Evolutionary conservation across 2,113 vertebrate genomes (phyloP).

Genomic region (Columbina picui): DNA sequence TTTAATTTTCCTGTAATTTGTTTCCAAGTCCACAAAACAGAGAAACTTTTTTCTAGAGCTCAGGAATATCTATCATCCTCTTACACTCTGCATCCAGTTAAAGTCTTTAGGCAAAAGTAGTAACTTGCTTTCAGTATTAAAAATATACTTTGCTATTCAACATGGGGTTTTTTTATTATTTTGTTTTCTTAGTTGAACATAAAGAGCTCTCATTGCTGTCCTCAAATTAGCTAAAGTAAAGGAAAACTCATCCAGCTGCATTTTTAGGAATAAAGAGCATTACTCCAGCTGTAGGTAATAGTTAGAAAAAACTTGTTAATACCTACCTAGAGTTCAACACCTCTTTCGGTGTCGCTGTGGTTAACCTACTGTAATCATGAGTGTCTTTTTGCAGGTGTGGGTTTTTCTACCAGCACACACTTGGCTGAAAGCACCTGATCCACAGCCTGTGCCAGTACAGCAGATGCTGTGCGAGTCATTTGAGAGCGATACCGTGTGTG

Average conservation of each 20-base stretch:
- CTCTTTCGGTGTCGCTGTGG: neutral
- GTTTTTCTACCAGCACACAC: neutral
- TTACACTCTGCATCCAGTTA: neutral
- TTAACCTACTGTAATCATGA: neutral
- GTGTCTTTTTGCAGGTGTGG: neutral
- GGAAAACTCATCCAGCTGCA: neutral
- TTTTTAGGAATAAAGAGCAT: neutral
- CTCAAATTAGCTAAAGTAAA: neutral
- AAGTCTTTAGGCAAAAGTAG: neutral
- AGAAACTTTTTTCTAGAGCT: neutral
- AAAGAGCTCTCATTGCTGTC: neutral
- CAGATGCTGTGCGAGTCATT: constrained; percentile 24
- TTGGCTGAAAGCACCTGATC: constrained; percentile 48
- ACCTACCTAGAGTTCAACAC: neutral
- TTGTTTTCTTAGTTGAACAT: neutral
- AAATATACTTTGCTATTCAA: neutral
- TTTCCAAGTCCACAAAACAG: neutral
- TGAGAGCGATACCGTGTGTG: neutral
- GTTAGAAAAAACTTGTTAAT: neutral
- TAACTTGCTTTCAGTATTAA: neutral
- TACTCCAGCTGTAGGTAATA: neutral
- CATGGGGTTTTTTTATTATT: neutral
- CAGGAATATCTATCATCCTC: neutral
- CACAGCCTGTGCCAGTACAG: constrained; percentile 22
- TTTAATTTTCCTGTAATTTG: neutral